Percentiles rank a stretch among this genome's conserved stretches.
Evolutionary conservation across 92 coral and sea anemone species (phyloP).

Genomic region (Anthopleura xanthogrammica): DNA sequence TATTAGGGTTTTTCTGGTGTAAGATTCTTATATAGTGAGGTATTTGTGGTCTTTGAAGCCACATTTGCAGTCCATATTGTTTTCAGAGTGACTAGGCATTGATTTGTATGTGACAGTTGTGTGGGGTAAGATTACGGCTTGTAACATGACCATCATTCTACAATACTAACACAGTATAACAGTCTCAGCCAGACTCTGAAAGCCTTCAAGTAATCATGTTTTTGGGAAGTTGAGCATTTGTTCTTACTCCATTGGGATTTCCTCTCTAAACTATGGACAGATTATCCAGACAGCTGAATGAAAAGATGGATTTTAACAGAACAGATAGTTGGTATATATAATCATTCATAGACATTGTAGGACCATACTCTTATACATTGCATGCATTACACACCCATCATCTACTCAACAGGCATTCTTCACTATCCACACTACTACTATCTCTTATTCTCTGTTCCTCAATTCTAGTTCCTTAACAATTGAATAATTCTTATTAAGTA

Average conservation of each 20-base stretch:
- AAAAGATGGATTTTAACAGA: neutral
- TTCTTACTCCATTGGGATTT: neutral
- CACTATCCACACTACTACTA: neutral
- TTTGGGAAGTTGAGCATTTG: neutral
- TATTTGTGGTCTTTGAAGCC: conserved; percentile 2
- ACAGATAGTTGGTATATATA: neutral
- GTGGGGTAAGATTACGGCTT: conserved; percentile 10
- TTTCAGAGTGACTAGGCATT: neutral
- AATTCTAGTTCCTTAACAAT: neutral
- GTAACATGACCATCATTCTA: conserved; percentile 7
- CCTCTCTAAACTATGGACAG: neutral
- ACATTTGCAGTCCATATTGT: conserved; percentile 11
- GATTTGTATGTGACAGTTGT: neutral
- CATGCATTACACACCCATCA: conserved; percentile 1
- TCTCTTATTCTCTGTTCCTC: neutral
- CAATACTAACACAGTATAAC: neutral
- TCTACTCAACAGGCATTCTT: conserved; percentile 7
- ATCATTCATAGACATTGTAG: neutral
- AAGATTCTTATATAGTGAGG: neutral
- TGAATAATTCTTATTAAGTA: neutral
- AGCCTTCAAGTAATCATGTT: neutral
- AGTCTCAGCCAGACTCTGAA: neutral
- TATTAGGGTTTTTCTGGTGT: neutral
- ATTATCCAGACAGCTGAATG: neutral
- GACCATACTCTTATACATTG: neutral